Percentiles rank a stretch among this genome's conserved stretches.
phyloP scores from a whole-genome alignment of 2,888 invertebrate species.

The Oligia latruncula region DNA sequence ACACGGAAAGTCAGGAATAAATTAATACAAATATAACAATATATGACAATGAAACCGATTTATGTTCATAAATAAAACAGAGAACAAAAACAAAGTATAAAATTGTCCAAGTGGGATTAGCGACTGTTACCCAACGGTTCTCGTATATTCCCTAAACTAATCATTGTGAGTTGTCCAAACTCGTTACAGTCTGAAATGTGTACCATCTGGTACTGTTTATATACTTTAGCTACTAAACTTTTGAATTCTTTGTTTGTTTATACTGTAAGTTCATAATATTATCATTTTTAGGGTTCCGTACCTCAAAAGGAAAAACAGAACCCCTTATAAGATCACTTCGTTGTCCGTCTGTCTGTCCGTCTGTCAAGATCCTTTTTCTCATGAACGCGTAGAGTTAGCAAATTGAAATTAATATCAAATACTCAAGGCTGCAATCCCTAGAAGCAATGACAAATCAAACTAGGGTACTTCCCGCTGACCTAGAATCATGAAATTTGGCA shows the following conservation, averaged over 20 bases:
- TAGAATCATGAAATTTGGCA: too few species aligned
- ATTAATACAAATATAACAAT: neutral
- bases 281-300: too few species aligned
- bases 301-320: too few species aligned
- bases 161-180: slow-evolving; percentile 52
- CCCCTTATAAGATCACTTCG: too few species aligned
- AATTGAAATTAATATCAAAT: too few species aligned
- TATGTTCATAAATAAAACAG: slow-evolving; percentile 22
- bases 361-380: too few species aligned
- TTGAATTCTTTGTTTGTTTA: slow-evolving; percentile 16
- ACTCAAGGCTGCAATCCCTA: too few species aligned
- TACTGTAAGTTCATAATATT: neutral
- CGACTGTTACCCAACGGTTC: slow-evolving; percentile 32
- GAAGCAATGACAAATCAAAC: too few species aligned
- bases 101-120: slow-evolving; percentile 44
- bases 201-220: slow-evolving; percentile 49
- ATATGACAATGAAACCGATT: neutral
- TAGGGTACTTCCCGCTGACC: too few species aligned
- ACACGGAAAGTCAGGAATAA: too few species aligned
- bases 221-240: slow-evolving; percentile 11
- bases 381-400: too few species aligned
- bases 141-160: slow-evolving; percentile 56
- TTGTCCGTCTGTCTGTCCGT: too few species aligned
- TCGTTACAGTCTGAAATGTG: slow-evolving; percentile 38
- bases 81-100: slow-evolving; percentile 32